phyloP scores from a whole-genome alignment of 2,888 invertebrate genomes.

The Coecobrya sp. region DNA sequence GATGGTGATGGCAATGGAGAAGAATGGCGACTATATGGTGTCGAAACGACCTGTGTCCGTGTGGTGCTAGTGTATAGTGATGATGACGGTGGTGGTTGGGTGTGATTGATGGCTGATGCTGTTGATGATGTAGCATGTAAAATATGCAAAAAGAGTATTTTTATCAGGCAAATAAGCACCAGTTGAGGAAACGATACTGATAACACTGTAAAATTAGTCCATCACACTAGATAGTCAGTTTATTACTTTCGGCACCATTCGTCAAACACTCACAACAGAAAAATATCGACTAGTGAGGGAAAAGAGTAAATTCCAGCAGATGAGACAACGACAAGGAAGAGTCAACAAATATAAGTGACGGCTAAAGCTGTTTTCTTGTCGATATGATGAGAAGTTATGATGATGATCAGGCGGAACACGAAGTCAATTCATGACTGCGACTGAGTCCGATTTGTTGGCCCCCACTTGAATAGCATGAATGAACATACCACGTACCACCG shows the following conservation, averaged over 20 bases:
- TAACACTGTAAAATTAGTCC: conserved; percentile 48
- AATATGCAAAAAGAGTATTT: conserved; percentile 64
- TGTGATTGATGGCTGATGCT: conserved; percentile 67
- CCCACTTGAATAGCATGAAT: conserved; percentile 56
- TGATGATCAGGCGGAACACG: conserved; percentile 73
- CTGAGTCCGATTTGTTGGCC: conserved; percentile 55
- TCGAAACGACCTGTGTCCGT: conserved; percentile 7
- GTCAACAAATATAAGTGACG: conserved; percentile 43
- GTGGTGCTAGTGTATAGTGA: neutral
- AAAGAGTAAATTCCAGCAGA: conserved; percentile 45
- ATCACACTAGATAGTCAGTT: conserved; percentile 18
- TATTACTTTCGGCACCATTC: conserved; percentile 57
- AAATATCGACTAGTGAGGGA: conserved; percentile 55
- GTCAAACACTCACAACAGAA: conserved; percentile 23
- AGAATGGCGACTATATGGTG: conserved; percentile 22
- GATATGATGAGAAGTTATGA: conserved; percentile 54
- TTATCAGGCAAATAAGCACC: conserved; percentile 48
- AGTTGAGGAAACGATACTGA: conserved; percentile 27
- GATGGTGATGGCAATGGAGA: conserved; percentile 25
- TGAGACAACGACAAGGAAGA: conserved; percentile 31
- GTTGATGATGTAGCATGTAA: conserved; percentile 56
- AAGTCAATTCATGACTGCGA: conserved; percentile 76
- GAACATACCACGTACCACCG: conserved; percentile 44
- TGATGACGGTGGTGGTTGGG: conserved; percentile 38
- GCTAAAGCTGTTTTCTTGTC: conserved; percentile 51